Base-by-base conservation (phyloP, 2,113 vertebrate species). In the Pollachius pollachius region DNA sequence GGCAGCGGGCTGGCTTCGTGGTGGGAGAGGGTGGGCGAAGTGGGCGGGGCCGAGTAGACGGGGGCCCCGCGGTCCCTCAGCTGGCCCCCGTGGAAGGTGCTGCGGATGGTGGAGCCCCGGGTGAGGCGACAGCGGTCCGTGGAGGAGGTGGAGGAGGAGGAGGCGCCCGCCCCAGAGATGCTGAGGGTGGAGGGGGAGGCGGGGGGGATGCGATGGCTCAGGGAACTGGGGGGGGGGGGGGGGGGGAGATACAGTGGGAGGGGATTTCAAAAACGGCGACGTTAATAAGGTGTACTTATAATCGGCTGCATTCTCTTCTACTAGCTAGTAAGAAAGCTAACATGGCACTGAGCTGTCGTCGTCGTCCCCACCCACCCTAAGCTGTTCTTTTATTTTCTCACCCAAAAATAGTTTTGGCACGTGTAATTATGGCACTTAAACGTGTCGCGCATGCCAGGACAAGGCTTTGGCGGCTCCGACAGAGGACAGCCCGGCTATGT, bases 21-120 rank as follows among this genome's bases (percentile, higher is more conserved):
- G 3, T 95, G 94, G 57, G 94, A 93, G 80, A 96, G 89, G 0
- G 95, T 95, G 18, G 96, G 96, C 0, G 96, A 96, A 30, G 94
- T 94, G 1, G 96, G 95, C 0, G 95, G 95, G 2, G 94, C 94
- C 0, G 95, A 94, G 84, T 96, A 95, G 17, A 92, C 90, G 0
- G 89, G 88, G 12, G 92, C 89, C 7, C 94, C 92, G 0, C 95
- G 94, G 76, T 97, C 96, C 67, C 95, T 92, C 72, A 97, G 92
- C 78, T 97, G 96, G 2, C 95, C 95, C 0, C 96, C 96, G 0
- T 97, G 96, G 84, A 97, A 97, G 85, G 96, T 97, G 91, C 95
- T 96, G 77, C 95, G 95, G 80, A 95, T 92, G 18, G 94, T 94
- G 82, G 95, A 95, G 78, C 96, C 95, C 0, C 96, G 89, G 2